Percentiles rank a stretch among this genome's conserved stretches.
phyloP scores from a whole-genome alignment of 2,888 invertebrate genomes.

The Eurytoma adleriae region DNA sequence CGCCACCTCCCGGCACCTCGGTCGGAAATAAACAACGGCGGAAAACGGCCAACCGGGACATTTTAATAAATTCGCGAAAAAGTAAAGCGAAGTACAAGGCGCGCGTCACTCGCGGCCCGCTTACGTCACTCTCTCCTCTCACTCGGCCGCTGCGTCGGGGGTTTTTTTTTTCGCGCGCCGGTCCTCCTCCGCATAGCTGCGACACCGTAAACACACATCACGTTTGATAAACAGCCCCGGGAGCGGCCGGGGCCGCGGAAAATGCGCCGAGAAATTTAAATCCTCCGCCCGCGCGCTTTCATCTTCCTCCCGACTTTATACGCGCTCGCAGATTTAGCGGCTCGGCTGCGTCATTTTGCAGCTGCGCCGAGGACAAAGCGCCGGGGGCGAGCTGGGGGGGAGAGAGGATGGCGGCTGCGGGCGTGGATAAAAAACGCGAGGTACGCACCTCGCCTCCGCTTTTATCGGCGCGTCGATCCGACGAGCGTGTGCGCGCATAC shows the following conservation, averaged over 20 bases:
- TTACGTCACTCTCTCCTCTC: not conserved
- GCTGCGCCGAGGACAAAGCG: not conserved
- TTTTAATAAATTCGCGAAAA: constrained; percentile 43
- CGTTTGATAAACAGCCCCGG: constrained; percentile 49
- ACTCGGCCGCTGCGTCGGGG: not conserved
- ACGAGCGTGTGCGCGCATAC: too few relatives aligned
- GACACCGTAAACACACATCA: constrained; percentile 39
- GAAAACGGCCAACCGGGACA: not conserved
- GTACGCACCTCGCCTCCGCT: not conserved
- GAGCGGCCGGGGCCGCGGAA: constrained; percentile 16
- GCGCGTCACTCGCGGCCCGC: not conserved
- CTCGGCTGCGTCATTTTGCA: constrained; percentile 9
- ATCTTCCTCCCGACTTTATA: not conserved
- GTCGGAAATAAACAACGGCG: too few relatives aligned
- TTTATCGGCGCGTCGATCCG: not conserved
- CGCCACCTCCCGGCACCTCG: too few relatives aligned
- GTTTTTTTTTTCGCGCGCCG: not conserved
- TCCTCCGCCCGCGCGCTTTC: constrained; percentile 35
- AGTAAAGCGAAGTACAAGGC: constrained; percentile 22
- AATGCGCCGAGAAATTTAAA: constrained; percentile 54
- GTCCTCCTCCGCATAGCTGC: not conserved
- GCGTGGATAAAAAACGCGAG: too few relatives aligned
- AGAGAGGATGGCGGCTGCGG: not conserved
- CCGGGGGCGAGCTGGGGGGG: not conserved
- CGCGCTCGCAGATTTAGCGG: constrained; percentile 19